Conservation (phyloP, 1,140 invertebrate genomes). For the Philopotamus ludificatus region DNA sequence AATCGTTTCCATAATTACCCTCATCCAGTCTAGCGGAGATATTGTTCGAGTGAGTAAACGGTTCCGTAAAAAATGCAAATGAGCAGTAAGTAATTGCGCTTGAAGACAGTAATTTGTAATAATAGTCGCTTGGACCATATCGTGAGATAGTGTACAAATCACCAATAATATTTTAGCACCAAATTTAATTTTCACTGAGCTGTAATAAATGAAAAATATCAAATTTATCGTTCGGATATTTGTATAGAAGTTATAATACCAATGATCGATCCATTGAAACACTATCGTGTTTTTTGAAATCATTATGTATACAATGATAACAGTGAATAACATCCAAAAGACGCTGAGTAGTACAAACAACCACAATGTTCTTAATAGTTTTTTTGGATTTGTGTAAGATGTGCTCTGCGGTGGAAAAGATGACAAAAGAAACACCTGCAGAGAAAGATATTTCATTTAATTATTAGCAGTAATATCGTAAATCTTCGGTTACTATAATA, state of each 20-base stretch:
- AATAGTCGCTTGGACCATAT: slow-evolving; percentile 74
- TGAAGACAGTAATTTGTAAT: slow-evolving; percentile 78
- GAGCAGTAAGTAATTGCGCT: slow-evolving; percentile 71
- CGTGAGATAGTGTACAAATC: slow-evolving; percentile 70
- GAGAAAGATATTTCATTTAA: too few relatives aligned
- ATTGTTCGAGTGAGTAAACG: slow-evolving; percentile 70
- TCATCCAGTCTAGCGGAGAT: slow-evolving; percentile 73
- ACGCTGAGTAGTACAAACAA: slow-evolving; percentile 66
- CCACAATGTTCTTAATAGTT: slow-evolving; percentile 68
- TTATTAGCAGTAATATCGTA: slow-evolving; percentile 2
- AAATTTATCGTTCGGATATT: too few relatives aligned
- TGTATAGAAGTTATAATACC: too few relatives aligned
- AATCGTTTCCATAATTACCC: slow-evolving; percentile 50
- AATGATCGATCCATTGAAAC: slow-evolving; percentile 63
- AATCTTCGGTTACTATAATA: neutral
- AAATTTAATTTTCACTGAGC: slow-evolving; percentile 53
- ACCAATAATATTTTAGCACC: slow-evolving; percentile 62
- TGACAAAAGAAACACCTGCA: slow-evolving; percentile 64
- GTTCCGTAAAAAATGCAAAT: slow-evolving; percentile 67
- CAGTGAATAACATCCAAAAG: slow-evolving; percentile 66
- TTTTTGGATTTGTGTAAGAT: slow-evolving; percentile 60
- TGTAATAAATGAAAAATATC: slow-evolving; percentile 46
- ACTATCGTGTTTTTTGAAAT: slow-evolving; percentile 61
- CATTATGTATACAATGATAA: slow-evolving; percentile 66
- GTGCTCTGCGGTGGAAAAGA: slow-evolving; percentile 64